Evolutionary conservation across 2,888 invertebrate species (phyloP).

Genomic region (Athrips mouffetella): DNA sequence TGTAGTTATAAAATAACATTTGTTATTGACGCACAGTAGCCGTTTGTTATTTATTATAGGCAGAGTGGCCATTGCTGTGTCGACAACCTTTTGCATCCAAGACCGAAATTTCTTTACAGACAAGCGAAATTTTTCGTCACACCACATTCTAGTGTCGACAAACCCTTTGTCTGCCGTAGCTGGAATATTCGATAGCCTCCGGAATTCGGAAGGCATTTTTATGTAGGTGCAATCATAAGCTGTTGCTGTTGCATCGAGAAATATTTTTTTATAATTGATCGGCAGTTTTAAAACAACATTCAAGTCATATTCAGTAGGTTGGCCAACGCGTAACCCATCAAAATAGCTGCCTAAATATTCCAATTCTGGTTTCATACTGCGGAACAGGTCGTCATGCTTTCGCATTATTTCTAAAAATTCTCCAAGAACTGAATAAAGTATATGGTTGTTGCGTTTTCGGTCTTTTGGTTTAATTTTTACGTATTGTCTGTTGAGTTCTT

Average conservation of each 20-base stretch:
- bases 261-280: conserved; percentile 45
- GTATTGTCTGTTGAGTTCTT: conserved; percentile 40
- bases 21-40: conserved; percentile 35
- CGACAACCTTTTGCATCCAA: conserved; percentile 55
- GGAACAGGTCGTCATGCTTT: conserved; percentile 39
- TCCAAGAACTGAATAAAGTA: conserved; percentile 42
- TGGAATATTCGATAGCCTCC: conserved; percentile 42
- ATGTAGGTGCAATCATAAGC: conserved; percentile 42
- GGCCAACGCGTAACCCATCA: conserved; percentile 51
- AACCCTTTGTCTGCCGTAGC: conserved; percentile 42
- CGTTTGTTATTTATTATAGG: conserved; percentile 37
- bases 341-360: conserved; percentile 56
- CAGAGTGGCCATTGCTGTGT: conserved; percentile 40
- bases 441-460: conserved; percentile 40
- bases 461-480: conserved; percentile 44
- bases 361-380: conserved; percentile 47
- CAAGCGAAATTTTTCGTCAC: conserved; percentile 38
- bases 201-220: conserved; percentile 53
- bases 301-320: conserved; percentile 54
- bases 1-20: conserved; percentile 35
- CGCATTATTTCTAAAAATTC: conserved; percentile 43
- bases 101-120: conserved; percentile 42
- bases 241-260: conserved; percentile 33
- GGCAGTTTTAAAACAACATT: conserved; percentile 48
- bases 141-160: conserved; percentile 46